A percentile compares a stretch with the other conserved stretches of the same genome.
These are phyloP conservation scores for Spermophilus dauricus DNA, from an alignment of 2,113 vertebrate genomes.

Conservation along the genomic window DNA sequence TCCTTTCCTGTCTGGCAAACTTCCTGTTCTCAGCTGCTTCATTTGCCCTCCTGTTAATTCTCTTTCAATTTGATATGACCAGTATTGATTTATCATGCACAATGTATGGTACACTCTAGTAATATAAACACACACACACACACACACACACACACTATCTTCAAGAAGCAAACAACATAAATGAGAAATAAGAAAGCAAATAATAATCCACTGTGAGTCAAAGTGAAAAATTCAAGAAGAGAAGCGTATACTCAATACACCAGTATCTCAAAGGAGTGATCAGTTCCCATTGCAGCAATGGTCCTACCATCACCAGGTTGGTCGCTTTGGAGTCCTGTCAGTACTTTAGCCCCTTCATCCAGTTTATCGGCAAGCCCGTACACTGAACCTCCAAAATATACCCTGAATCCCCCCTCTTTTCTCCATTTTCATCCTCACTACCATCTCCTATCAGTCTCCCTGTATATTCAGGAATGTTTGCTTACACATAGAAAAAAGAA, in stretches of 20 bases:
- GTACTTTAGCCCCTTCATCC: not conserved
- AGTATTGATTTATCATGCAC: not conserved
- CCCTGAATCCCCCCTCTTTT: not conserved
- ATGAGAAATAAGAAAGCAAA: not conserved
- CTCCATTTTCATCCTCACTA: not conserved
- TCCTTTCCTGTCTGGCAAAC: not conserved
- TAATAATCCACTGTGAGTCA: not conserved
- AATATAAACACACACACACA: not conserved
- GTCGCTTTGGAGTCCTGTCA: not conserved
- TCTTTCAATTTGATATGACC: conserved; percentile 20
- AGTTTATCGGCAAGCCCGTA: not conserved
- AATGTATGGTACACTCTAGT: not conserved
- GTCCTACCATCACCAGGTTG: too few species aligned
- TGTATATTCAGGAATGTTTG: too few species aligned
- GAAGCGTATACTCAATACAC: not conserved
- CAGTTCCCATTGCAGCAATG: not conserved
- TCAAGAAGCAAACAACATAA: not conserved
- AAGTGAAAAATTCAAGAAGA: conserved; percentile 14
- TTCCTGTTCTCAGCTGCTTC: not conserved
- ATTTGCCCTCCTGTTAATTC: not conserved
- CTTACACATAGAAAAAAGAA: not conserved
- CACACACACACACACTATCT: not conserved
- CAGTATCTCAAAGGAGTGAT: not conserved
- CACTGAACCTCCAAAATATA: not conserved
- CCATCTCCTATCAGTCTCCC: not conserved